Evolutionary conservation across 2,888 invertebrate species (phyloP).

Genomic region (Baronia brevicornis): DNA sequence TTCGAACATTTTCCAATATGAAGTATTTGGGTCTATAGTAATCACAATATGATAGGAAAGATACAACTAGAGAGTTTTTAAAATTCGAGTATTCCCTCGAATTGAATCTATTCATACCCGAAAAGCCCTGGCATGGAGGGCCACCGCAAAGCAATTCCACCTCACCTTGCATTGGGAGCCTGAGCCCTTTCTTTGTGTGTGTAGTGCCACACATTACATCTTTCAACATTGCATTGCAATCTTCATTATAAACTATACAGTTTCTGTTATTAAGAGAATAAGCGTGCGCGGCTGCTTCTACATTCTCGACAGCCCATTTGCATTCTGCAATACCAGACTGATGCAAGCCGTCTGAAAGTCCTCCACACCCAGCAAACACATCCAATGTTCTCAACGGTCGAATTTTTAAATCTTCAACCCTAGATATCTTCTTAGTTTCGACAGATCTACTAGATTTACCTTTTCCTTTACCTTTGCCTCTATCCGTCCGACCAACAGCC

Average conservation of each 20-base stretch:
- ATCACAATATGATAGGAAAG: conserved; percentile 89
- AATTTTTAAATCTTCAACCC: conserved; percentile 39
- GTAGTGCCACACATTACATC: conserved; percentile 79
- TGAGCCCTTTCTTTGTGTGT: conserved; percentile 65
- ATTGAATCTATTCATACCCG: conserved; percentile 92
- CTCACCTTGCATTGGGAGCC: conserved; percentile 84
- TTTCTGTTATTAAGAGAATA: conserved; percentile 84
- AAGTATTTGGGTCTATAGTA: conserved; percentile 89
- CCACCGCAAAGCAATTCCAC: conserved; percentile 91
- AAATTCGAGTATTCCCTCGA: conserved; percentile 88
- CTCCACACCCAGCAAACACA: conserved; percentile 92
- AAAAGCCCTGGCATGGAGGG: conserved; percentile 93
- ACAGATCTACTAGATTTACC: conserved; percentile 71
- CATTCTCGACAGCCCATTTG: conserved; percentile 88
- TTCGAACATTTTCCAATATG: conserved; percentile 89
- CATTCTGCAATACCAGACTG: conserved; percentile 81
- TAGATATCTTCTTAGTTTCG: conserved; percentile 28
- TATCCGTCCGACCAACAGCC: conserved; percentile 75
- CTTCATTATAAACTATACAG: conserved; percentile 86
- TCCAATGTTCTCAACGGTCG: conserved; percentile 81
- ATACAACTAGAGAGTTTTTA: conserved; percentile 89
- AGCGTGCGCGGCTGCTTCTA: conserved; percentile 85
- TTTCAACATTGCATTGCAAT: conserved; percentile 83
- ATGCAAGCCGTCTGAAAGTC: conserved; percentile 84
- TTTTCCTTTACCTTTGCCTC: conserved; percentile 80